phyloP scores from a whole-genome alignment of 2,113 vertebrate species.

The Microtus oregoni region DNA sequence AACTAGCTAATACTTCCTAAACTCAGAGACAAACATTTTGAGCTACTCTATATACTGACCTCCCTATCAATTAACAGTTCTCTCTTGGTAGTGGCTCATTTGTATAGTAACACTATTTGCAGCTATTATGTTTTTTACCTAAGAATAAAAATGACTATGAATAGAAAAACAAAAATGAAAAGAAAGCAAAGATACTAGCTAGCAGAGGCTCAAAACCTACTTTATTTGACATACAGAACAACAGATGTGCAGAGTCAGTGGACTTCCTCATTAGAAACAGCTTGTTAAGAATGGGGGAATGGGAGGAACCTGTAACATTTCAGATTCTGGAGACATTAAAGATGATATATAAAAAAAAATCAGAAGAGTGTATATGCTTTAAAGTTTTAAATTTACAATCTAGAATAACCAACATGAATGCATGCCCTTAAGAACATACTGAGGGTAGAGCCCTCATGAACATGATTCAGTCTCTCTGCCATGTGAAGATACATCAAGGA shows the following conservation, averaged over 20 bases:
- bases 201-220: conserved; percentile 31
- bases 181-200: neutral
- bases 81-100: neutral
- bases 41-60: neutral
- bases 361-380: conserved; percentile 19
- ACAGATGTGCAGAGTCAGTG: neutral
- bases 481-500: neutral
- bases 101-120: neutral
- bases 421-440: neutral
- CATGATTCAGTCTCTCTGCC: neutral
- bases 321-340: neutral
- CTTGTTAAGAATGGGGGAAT: neutral
- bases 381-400: conserved; percentile 2
- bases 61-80: neutral
- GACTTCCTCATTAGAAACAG: conserved; percentile 5
- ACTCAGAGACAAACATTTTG: neutral
- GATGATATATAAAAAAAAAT: neutral
- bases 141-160: conserved; percentile 3
- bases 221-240: neutral
- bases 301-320: neutral
- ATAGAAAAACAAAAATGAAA: conserved; percentile 23
- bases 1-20: neutral
- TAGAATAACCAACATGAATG: conserved; percentile 39
- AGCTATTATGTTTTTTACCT: neutral
- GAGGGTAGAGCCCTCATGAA: neutral